Percentiles rank a stretch among this genome's conserved stretches.
phyloP scores from a whole-genome alignment of 30 jellyfish, hydroid and myxozoan genomes.

The Hydra vulgaris region DNA sequence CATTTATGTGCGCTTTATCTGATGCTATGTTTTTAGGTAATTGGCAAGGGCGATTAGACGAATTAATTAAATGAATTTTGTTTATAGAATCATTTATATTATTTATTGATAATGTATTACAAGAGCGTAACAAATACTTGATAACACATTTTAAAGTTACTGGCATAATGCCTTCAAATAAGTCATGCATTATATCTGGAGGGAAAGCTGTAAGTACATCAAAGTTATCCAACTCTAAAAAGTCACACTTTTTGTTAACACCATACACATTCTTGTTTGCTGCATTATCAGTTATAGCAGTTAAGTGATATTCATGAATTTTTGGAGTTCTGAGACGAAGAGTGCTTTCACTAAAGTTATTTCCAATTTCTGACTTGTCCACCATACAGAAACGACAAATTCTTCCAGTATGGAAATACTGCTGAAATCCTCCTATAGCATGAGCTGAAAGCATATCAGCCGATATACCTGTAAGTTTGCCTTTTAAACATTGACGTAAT shows the following conservation, averaged over 20 bases:
- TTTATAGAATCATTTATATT: neutral
- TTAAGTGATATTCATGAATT: neutral
- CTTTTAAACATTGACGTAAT: no score
- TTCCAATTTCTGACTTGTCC: neutral
- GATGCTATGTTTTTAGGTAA: neutral
- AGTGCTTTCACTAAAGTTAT: neutral
- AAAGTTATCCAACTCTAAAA: neutral
- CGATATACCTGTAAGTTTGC: no score
- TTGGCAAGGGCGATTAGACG: neutral
- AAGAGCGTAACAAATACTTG: neutral
- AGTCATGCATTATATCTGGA: neutral
- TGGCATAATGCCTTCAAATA: neutral
- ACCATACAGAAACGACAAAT: neutral
- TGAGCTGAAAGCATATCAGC: no score
- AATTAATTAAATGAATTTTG: no score
- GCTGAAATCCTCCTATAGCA: neutral
- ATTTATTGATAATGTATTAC: neutral
- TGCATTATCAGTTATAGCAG: neutral
- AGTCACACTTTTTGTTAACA: neutral
- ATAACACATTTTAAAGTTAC: neutral
- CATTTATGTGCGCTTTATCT: neutral
- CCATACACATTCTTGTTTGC: neutral
- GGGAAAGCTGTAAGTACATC: neutral
- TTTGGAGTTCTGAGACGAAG: neutral
- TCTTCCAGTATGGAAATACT: neutral